A percentile compares a stretch with the other conserved stretches of the same genome.
Conservation (phyloP, 2,888 invertebrate species). For the Habroteleia sp. region DNA sequence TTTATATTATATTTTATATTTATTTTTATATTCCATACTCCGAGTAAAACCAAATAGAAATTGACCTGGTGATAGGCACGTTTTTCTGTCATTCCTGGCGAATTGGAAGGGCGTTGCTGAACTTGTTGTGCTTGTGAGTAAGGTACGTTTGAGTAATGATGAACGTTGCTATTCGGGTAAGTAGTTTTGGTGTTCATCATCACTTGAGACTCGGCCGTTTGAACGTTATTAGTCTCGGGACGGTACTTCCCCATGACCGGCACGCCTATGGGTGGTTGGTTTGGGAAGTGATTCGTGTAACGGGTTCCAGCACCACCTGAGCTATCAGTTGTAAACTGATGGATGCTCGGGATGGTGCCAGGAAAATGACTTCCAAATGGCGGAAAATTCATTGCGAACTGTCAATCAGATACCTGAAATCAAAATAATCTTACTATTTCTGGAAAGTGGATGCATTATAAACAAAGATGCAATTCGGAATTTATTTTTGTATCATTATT, state of each 20-base stretch:
- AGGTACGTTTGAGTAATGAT: constrained; percentile 79
- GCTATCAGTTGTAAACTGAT: constrained; percentile 90
- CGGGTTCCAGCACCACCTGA: constrained; percentile 78
- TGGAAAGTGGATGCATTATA: too few relatives aligned
- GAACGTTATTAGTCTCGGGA: constrained; percentile 78
- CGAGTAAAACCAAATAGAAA: too few relatives aligned
- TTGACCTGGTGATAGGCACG: constrained; percentile 79
- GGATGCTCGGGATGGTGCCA: constrained; percentile 89
- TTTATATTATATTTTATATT: too few relatives aligned
- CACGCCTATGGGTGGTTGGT: constrained; percentile 83
- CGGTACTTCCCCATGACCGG: constrained; percentile 85
- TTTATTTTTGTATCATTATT: too few relatives aligned
- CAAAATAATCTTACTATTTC: too few relatives aligned
- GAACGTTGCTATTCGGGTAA: constrained; percentile 79
- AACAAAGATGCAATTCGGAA: too few relatives aligned
- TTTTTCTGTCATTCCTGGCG: constrained; percentile 79
- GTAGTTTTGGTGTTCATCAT: constrained; percentile 79
- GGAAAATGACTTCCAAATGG: constrained; percentile 92
- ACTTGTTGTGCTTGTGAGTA: constrained; percentile 79
- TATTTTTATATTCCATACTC: too few relatives aligned
- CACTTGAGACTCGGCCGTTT: constrained; percentile 78
- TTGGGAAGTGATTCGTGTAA: constrained; percentile 82
- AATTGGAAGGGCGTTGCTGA: constrained; percentile 78
- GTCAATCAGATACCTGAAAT: constrained; percentile 77
- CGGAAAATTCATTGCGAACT: constrained; percentile 89